Evolutionary conservation across 2,113 vertebrate genomes (phyloP).

Genomic region (Campylorhamphus procurvoides): DNA sequence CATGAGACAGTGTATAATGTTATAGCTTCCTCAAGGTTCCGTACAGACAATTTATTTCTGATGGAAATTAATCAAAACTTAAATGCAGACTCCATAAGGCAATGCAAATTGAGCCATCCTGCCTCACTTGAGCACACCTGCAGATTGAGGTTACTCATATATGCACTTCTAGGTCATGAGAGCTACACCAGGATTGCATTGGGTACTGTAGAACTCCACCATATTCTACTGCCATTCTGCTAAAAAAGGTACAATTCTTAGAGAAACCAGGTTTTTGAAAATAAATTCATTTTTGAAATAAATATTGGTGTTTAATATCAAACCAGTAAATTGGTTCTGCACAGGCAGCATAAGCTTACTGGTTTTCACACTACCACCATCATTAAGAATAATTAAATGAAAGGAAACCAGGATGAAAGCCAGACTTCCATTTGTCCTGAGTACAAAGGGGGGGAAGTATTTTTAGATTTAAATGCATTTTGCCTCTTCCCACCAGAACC

Average conservation of each 20-base stretch:
- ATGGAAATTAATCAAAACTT: conserved; percentile 65
- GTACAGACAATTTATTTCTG: conserved; percentile 37
- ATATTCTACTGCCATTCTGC: neutral
- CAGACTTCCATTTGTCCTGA: neutral
- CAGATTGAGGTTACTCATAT: conserved; percentile 38
- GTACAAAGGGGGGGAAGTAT: neutral
- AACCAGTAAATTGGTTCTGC: neutral
- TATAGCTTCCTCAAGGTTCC: conserved; percentile 35
- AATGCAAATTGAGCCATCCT: conserved; percentile 47
- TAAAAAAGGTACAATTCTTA: neutral
- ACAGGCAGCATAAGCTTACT: neutral
- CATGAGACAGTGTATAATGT: neutral
- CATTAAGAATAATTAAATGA: conserved; percentile 3
- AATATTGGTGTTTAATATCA: neutral
- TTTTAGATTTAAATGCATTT: neutral
- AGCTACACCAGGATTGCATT: conserved; percentile 9
- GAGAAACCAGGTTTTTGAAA: neutral
- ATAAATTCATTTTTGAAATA: neutral
- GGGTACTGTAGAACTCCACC: neutral
- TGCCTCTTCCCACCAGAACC: neutral
- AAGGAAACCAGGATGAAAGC: conserved; percentile 27
- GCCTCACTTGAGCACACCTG: conserved; percentile 42
- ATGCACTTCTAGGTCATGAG: neutral
- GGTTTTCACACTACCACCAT: neutral
- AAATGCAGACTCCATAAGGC: conserved; percentile 28